Evolutionary conservation across 2,797 vertebrate genomes (phyloP).

Genomic region (Rhabdomys pumilio): DNA sequence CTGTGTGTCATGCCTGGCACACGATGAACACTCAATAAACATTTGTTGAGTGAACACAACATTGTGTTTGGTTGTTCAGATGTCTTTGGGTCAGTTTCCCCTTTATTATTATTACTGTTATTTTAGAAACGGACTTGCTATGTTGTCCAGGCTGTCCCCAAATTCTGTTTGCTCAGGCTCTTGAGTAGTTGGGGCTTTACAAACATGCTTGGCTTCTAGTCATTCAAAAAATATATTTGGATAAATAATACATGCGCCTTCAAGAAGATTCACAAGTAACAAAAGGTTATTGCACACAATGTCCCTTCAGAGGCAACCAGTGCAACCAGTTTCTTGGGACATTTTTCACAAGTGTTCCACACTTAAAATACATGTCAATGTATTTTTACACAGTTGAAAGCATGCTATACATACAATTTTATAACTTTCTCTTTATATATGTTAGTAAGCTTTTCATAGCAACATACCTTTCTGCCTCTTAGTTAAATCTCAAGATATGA

Average conservation of each 20-base stretch:
- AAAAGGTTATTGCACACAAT: neutral
- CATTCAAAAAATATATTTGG: constrained; percentile 31
- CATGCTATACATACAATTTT: constrained; percentile 8
- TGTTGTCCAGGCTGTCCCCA: neutral
- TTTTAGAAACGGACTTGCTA: neutral
- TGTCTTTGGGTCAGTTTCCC: constrained; percentile 5
- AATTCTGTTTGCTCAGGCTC: neutral
- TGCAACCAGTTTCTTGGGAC: constrained; percentile 45
- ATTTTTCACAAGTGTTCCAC: constrained; percentile 15
- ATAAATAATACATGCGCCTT: constrained; percentile 23
- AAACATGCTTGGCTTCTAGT: neutral
- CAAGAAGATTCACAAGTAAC: constrained; percentile 28
- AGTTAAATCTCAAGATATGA: constrained; percentile 39
- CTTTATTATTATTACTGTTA: neutral
- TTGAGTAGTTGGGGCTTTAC: neutral
- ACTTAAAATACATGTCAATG: neutral
- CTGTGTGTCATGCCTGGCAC: neutral
- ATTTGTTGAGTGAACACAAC: constrained; percentile 6
- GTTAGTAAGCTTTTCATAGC: neutral
- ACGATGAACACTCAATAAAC: neutral
- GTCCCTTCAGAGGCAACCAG: neutral
- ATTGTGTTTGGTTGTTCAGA: neutral
- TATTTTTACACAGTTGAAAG: neutral
- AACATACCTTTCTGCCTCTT: neutral
- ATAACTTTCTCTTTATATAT: constrained; percentile 25